phyloP scores from a whole-genome alignment of 2,113 vertebrate species.

The Antennarius striatus region DNA sequence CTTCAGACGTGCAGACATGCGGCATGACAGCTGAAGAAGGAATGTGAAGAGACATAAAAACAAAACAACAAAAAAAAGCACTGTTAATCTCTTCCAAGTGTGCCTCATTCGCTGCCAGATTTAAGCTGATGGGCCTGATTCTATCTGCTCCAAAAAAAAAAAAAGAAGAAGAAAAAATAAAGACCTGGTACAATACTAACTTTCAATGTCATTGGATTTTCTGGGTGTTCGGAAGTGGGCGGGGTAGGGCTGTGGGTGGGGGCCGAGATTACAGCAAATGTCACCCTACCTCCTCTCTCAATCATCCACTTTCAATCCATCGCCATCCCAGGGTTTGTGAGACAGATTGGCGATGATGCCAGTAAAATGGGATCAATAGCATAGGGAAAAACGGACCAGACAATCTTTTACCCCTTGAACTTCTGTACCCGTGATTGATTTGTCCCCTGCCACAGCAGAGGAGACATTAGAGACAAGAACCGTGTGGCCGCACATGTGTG shows the following conservation, averaged over 20 bases:
- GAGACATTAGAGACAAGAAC: slow-evolving; percentile 75
- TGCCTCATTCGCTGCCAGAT: slow-evolving; percentile 30
- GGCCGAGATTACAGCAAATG: slow-evolving; percentile 75
- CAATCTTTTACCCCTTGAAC: slow-evolving; percentile 81
- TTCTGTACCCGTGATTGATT: slow-evolving; percentile 79
- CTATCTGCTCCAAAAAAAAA: slow-evolving; percentile 24
- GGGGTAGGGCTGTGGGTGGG: slow-evolving; percentile 29
- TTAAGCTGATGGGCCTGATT: slow-evolving; percentile 37
- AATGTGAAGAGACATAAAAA: slow-evolving; percentile 39
- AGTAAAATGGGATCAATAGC: slow-evolving; percentile 81
- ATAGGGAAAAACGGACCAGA: slow-evolving; percentile 75
- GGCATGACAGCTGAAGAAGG: slow-evolving; percentile 32
- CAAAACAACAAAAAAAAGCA: slow-evolving; percentile 5
- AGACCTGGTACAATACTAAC: slow-evolving; percentile 25
- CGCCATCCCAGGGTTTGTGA: slow-evolving; percentile 63
- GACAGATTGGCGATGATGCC: slow-evolving; percentile 78
- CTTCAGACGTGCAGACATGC: slow-evolving; percentile 34
- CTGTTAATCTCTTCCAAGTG: slow-evolving; percentile 37
- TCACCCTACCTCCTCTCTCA: slow-evolving; percentile 77
- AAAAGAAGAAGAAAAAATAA: too few relatives aligned
- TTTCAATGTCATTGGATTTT: slow-evolving; percentile 66
- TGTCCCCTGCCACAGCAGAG: slow-evolving; percentile 74
- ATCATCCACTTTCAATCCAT: slow-evolving; percentile 79
- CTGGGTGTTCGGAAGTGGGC: slow-evolving; percentile 32
- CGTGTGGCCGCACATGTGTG: slow-evolving; percentile 56